A percentile compares a stretch with the other conserved stretches of the same genome.
These are phyloP conservation scores for Alcedo quadribrachys DNA, from an alignment of 2,797 vertebrate genomes.

Conservation along the genomic window DNA sequence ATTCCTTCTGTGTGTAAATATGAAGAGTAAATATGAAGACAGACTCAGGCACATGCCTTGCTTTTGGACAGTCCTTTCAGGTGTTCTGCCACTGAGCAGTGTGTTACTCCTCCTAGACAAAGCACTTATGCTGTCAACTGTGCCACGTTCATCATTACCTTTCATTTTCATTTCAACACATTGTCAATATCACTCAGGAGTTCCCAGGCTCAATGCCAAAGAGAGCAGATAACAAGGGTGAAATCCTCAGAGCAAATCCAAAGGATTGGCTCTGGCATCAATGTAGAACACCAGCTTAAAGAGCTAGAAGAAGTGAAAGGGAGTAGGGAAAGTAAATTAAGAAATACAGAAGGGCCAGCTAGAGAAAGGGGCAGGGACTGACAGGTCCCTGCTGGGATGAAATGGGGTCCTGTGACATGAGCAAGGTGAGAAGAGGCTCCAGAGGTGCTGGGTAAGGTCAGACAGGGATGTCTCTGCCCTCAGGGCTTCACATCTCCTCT, in stretches of 20 bases:
- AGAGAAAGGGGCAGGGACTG: not conserved
- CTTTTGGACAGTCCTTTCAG: not conserved
- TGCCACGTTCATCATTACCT: not conserved
- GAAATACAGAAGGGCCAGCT: not conserved
- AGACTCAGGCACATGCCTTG: not conserved
- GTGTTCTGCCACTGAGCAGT: not conserved
- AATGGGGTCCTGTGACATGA: not conserved
- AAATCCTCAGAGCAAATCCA: not conserved
- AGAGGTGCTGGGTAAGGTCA: not conserved
- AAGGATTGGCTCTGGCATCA: not conserved
- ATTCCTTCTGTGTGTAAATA: not conserved
- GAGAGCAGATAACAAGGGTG: not conserved
- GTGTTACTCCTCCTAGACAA: not conserved
- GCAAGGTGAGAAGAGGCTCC: not conserved
- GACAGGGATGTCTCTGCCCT: not conserved
- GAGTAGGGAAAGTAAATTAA: not conserved
- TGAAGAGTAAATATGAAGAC: not conserved
- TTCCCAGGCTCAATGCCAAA: not conserved
- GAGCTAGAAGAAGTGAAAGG: not conserved
- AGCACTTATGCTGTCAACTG: not conserved
- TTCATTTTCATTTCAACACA: conserved; percentile 20
- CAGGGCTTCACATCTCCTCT: not conserved
- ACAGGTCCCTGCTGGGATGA: not conserved
- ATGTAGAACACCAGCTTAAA: rapidly evolving
- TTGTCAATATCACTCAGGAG: not conserved